phyloP scores from a whole-genome alignment of 2,113 vertebrate genomes.

The Pardalotus punctatus region DNA sequence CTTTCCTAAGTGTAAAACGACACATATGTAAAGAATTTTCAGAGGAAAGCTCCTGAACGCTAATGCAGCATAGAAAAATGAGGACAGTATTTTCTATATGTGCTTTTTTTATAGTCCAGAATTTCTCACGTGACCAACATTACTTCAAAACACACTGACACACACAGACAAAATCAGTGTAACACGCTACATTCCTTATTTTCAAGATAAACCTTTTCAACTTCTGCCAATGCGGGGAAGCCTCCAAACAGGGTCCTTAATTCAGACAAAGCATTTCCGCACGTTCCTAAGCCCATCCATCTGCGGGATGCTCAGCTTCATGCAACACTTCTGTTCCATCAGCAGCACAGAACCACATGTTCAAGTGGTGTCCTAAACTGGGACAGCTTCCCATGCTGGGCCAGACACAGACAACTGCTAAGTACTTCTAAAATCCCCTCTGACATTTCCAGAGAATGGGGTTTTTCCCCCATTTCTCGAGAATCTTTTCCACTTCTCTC shows the following conservation, averaged over 20 bases:
- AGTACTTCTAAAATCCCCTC: background rate
- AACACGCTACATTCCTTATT: background rate
- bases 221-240: background rate
- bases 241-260: background rate
- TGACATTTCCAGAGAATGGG: background rate
- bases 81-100: background rate
- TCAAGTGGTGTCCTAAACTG: background rate
- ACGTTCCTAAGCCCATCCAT: background rate
- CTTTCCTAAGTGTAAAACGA: background rate
- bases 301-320: background rate
- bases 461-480: background rate
- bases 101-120: background rate
- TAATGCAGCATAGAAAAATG: background rate
- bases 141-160: background rate
- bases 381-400: background rate
- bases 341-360: background rate
- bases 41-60: background rate
- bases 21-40: background rate
- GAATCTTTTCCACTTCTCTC: background rate
- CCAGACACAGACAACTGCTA: background rate
- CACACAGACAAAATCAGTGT: background rate
- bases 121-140: background rate
- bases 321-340: background rate
- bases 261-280: background rate
- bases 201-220: constrained; percentile 3